Evolutionary conservation across 1,140 invertebrate species (phyloP).

Genomic region (Chlorops oryzae): DNA sequence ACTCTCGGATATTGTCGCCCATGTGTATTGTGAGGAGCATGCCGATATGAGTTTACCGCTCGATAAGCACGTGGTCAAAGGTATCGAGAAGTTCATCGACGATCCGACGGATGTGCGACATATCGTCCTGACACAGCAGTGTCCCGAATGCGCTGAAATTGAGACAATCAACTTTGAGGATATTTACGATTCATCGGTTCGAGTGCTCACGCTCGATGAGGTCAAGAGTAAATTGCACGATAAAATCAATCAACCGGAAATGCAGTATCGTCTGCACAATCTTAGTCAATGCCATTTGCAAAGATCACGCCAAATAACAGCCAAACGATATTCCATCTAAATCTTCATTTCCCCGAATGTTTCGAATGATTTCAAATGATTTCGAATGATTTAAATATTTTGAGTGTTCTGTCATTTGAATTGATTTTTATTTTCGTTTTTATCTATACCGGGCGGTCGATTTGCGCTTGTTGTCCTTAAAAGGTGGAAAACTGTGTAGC

Average conservation of each 20-base stretch:
- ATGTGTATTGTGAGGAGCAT: constrained; percentile 30
- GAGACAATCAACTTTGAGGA: constrained; percentile 42
- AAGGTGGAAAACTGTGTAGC: too few relatives aligned
- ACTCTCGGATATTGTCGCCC: constrained; percentile 29
- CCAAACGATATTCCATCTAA: too few relatives aligned
- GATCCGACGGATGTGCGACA: constrained; percentile 32
- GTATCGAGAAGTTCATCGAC: constrained; percentile 34
- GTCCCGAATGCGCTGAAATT: constrained; percentile 39
- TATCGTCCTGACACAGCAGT: constrained; percentile 38
- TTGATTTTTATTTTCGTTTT: too few relatives aligned
- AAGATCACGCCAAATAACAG: constrained; percentile 30
- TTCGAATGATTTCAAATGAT: too few relatives aligned
- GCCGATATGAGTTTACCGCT: constrained; percentile 20
- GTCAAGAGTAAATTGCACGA: constrained; percentile 38
- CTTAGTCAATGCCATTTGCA: constrained; percentile 38
- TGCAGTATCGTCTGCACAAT: constrained; percentile 40
- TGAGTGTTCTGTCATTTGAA: too few relatives aligned
- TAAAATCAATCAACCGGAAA: constrained; percentile 38
- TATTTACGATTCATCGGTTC: constrained; percentile 25
- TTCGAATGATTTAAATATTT: too few relatives aligned
- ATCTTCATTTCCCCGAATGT: too few relatives aligned
- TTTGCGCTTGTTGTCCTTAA: too few relatives aligned
- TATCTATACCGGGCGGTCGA: too few relatives aligned
- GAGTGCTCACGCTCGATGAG: constrained; percentile 29
- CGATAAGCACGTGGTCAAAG: constrained; percentile 28